These are phyloP conservation scores for Ammodytes dubius DNA, from an alignment of 2,113 vertebrate genomes.

Conservation along the genomic window DNA sequence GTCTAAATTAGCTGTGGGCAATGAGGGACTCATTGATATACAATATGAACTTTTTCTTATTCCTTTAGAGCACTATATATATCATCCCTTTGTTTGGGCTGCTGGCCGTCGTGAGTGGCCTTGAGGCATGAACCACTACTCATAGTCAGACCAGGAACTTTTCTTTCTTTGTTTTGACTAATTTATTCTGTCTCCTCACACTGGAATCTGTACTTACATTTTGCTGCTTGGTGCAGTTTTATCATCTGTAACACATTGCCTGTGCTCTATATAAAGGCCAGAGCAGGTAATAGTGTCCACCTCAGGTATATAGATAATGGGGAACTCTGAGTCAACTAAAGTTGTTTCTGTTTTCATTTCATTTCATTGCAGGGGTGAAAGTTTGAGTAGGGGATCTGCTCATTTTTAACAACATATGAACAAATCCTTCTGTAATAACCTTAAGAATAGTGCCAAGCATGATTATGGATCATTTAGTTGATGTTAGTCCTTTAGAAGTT, in stretches of 20 bases:
- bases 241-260: not conserved
- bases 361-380: slow-evolving; percentile 7
- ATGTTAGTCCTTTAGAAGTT: too few relatives aligned
- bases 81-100: not conserved
- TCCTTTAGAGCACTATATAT: not conserved
- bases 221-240: slow-evolving; percentile 18
- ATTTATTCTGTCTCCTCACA: not conserved
- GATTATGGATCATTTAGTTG: too few relatives aligned
- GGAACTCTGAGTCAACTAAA: slow-evolving; percentile 15
- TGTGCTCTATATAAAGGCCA: slow-evolving; percentile 9
- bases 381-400: slow-evolving; percentile 18
- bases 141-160: not conserved
- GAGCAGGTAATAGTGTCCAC: slow-evolving; percentile 7
- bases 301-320: slow-evolving; percentile 18
- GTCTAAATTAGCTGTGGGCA: not conserved
- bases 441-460: too few relatives aligned
- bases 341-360: slow-evolving; percentile 40
- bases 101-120: not conserved
- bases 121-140: not conserved
- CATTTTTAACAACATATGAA: not conserved
- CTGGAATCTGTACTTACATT: not conserved
- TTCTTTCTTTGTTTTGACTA: slow-evolving; percentile 10
- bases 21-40: not conserved
- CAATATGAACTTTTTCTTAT: not conserved
- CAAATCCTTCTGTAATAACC: too few relatives aligned